phyloP scores from a whole-genome alignment of 1,140 invertebrate genomes.

The Caenorhabditis brenneri region DNA sequence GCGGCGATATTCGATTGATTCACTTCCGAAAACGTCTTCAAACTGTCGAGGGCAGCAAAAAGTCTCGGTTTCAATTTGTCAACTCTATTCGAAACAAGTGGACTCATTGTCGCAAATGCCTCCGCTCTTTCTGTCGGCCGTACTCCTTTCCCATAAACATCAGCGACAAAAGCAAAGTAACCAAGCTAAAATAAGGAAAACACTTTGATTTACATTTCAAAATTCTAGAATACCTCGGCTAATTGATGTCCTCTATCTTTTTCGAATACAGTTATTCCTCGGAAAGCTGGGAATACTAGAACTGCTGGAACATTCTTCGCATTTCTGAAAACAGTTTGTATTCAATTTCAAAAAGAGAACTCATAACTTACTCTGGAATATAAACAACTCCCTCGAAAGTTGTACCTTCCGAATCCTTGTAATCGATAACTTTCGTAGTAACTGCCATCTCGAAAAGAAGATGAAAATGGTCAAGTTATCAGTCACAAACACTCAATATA shows the following conservation, averaged over 20 bases:
- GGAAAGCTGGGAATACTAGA: conserved; percentile 58
- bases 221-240: conserved; percentile 53
- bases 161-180: conserved; percentile 63
- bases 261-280: conserved; percentile 57
- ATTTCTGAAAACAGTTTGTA: neutral
- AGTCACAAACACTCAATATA: neutral
- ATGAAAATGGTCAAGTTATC: too few species aligned
- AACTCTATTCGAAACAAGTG: conserved; percentile 54
- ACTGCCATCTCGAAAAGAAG: neutral
- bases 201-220: neutral
- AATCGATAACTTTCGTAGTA: neutral
- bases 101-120: conserved; percentile 52
- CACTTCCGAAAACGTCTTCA: conserved; percentile 56
- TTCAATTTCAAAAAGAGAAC: neutral
- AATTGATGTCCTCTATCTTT: conserved; percentile 55
- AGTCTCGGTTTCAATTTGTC: conserved; percentile 50
- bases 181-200: conserved; percentile 59
- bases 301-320: conserved; percentile 55
- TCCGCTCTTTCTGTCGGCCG: conserved; percentile 55
- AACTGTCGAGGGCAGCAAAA: conserved; percentile 53
- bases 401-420: conserved; percentile 22
- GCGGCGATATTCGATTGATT: conserved; percentile 61
- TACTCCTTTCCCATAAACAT: conserved; percentile 66
- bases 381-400: conserved; percentile 46
- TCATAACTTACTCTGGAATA: conserved; percentile 45